A percentile compares a stretch with the other conserved stretches of the same genome.
Conservation (phyloP, 2,797 vertebrate genomes). For the Smutsia gigantea region DNA sequence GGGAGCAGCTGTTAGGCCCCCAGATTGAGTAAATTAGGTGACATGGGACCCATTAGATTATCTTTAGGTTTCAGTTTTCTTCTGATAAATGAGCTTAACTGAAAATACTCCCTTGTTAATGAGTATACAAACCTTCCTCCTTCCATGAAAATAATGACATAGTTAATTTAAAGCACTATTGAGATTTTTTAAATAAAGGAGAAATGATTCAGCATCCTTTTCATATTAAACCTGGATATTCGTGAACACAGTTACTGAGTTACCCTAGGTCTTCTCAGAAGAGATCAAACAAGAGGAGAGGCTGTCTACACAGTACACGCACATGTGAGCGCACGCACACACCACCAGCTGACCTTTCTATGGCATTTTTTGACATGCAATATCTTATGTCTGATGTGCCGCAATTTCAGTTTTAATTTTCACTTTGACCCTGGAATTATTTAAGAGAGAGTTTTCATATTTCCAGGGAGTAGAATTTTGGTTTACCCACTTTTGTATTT, state of each 20-base stretch:
- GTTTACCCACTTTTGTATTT: neutral
- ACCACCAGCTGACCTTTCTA: neutral
- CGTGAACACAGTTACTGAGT: neutral
- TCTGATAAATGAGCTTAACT: neutral
- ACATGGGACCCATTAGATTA: neutral
- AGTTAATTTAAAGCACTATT: slow-evolving; percentile 1
- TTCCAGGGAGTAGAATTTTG: neutral
- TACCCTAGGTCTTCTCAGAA: neutral
- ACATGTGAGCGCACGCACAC: neutral
- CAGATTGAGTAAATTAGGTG: neutral
- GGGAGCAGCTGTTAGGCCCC: neutral
- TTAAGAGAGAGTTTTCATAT: neutral
- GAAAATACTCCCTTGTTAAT: neutral
- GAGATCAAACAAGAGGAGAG: neutral
- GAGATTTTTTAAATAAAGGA: slow-evolving; percentile 36
- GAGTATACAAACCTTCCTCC: neutral
- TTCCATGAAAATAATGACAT: neutral
- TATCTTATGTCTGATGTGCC: neutral
- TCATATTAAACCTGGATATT: neutral
- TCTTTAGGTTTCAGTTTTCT: neutral
- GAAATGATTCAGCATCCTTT: slow-evolving; percentile 17
- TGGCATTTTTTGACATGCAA: neutral
- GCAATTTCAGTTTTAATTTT: neutral
- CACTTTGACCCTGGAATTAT: slow-evolving; percentile 2
- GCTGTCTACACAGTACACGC: rapidly evolving